Evolutionary conservation across 2,888 invertebrate genomes (phyloP).

Genomic region (Lasioglossum figueresi): DNA sequence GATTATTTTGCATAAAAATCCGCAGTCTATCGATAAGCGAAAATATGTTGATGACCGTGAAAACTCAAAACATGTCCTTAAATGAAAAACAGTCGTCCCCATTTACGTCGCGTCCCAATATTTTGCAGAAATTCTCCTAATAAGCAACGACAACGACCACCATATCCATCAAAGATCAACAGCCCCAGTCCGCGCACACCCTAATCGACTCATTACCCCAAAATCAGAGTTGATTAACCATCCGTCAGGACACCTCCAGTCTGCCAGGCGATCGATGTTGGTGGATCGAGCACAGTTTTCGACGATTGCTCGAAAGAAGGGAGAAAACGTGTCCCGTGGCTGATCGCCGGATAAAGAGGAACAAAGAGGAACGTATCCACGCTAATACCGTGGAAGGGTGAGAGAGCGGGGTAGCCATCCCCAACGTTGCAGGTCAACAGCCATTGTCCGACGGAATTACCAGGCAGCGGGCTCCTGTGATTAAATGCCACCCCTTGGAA

Average conservation of each 20-base stretch:
- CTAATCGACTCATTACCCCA: not conserved
- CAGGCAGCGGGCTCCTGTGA: constrained; percentile 71
- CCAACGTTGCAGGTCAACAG: constrained; percentile 68
- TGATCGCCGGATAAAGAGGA: not conserved
- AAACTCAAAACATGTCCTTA: too few relatives aligned
- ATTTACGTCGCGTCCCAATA: not conserved
- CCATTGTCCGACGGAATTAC: constrained; percentile 76
- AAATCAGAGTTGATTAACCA: not conserved
- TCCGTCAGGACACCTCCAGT: not conserved
- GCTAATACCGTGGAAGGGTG: constrained; percentile 69
- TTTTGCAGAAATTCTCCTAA: not conserved
- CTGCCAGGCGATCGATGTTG: not conserved
- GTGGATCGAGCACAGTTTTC: constrained; percentile 16
- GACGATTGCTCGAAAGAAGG: not conserved
- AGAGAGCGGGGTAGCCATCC: constrained; percentile 44
- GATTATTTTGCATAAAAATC: too few relatives aligned
- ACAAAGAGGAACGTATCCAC: constrained; percentile 34
- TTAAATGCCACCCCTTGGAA: constrained; percentile 68
- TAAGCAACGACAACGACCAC: not conserved
- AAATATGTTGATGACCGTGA: too few relatives aligned
- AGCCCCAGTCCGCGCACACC: not conserved
- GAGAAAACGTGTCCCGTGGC: not conserved
- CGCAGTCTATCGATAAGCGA: too few relatives aligned
- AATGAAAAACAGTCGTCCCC: too few relatives aligned
- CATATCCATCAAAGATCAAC: not conserved